Evolutionary conservation across 1,140 invertebrate genomes (phyloP).

Genomic region (Drosophila mauritiana): DNA sequence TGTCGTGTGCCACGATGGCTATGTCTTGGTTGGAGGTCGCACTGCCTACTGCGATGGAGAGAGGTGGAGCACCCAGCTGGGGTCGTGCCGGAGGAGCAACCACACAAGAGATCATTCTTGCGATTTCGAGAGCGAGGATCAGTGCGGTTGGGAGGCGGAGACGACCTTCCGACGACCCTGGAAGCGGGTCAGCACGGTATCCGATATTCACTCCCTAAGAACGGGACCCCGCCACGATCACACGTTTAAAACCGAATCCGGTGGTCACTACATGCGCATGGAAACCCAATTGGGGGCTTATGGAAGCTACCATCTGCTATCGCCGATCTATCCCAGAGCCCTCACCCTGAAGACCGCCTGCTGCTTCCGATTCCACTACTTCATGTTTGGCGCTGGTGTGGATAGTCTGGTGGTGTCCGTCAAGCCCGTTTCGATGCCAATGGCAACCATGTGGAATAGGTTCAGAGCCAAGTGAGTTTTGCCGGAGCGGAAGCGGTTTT

Average conservation of each 20-base stretch:
- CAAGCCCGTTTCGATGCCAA: slow-evolving; percentile 44
- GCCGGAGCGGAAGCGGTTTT: slow-evolving; percentile 2
- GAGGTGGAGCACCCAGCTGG: slow-evolving; percentile 68
- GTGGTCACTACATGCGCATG: slow-evolving; percentile 80
- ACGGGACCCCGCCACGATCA: slow-evolving; percentile 80
- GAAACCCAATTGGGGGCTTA: slow-evolving; percentile 34
- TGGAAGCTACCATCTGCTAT: slow-evolving; percentile 47
- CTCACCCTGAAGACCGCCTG: slow-evolving; percentile 71
- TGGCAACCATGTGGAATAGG: slow-evolving; percentile 43
- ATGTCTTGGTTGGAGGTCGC: slow-evolving; percentile 54
- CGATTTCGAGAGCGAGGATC: slow-evolving; percentile 73
- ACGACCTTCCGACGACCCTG: slow-evolving; percentile 29
- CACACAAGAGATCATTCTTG: slow-evolving; percentile 49
- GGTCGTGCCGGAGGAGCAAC: slow-evolving; percentile 61
- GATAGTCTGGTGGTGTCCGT: slow-evolving; percentile 68
- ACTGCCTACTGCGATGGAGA: slow-evolving; percentile 65
- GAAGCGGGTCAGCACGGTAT: slow-evolving; percentile 57
- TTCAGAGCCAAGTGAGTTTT: slow-evolving; percentile 39
- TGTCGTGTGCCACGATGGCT: slow-evolving; percentile 59
- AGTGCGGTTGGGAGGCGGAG: slow-evolving; percentile 67
- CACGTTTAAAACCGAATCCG: slow-evolving; percentile 44
- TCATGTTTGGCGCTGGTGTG: slow-evolving; percentile 76
- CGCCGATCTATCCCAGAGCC: slow-evolving; percentile 62
- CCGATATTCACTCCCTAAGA: slow-evolving; percentile 27
- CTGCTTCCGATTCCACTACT: slow-evolving; percentile 77